phyloP scores from a whole-genome alignment of 2,888 invertebrate genomes.

The Eupithecia tripunctaria region DNA sequence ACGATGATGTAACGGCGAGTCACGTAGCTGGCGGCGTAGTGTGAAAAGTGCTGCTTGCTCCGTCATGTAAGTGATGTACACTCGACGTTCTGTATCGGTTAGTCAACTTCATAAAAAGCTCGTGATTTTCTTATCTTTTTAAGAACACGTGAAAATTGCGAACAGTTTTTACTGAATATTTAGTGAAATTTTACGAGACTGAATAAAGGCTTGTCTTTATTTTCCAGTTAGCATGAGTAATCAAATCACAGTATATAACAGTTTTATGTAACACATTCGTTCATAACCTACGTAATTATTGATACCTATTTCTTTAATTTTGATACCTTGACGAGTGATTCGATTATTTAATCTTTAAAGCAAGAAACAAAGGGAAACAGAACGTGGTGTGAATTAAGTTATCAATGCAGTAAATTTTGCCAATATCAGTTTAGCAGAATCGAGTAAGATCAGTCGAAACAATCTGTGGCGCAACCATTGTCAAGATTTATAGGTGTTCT shows the following conservation, averaged over 20 bases:
- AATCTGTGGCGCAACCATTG: conserved; percentile 70
- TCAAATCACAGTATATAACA: background rate
- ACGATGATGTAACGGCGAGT: conserved; percentile 9
- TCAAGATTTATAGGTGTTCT: conserved; percentile 77
- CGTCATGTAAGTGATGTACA: background rate
- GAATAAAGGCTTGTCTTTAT: background rate
- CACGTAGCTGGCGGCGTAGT: conserved; percentile 16
- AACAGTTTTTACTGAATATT: background rate
- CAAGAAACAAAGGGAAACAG: conserved; percentile 1
- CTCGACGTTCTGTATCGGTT: conserved; percentile 22
- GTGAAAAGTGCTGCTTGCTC: conserved; percentile 16
- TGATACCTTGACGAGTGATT: background rate
- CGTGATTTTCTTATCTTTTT: conserved; percentile 22
- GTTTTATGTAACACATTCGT: too few species aligned
- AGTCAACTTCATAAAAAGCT: conserved; percentile 24
- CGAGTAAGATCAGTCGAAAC: conserved; percentile 43
- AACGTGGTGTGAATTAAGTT: conserved; percentile 5
- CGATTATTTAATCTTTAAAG: background rate
- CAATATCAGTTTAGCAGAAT: conserved; percentile 7
- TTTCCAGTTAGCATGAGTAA: background rate
- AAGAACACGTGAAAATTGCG: conserved; percentile 5
- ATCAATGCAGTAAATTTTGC: conserved; percentile 8
- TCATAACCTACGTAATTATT: too few species aligned
- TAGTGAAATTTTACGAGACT: background rate
- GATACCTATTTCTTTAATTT: background rate